Evolutionary conservation across 2,113 vertebrate genomes (phyloP).

Genomic region (Dromaius novaehollandiae): DNA sequence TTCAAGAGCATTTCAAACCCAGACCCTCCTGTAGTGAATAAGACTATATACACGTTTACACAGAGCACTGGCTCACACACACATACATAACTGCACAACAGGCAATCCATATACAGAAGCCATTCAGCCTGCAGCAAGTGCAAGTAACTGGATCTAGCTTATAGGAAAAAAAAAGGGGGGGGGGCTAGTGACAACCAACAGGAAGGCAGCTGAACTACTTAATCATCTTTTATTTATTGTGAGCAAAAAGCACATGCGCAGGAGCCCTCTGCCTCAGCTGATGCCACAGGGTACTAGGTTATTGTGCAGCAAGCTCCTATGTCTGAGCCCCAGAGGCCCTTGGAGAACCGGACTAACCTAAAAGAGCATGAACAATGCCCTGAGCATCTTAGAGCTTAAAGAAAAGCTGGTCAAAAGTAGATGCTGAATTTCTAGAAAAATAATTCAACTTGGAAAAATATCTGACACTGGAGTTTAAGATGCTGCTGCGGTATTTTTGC

Average conservation of each 20-base stretch:
- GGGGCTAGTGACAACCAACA: accelerated
- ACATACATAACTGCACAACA: accelerated
- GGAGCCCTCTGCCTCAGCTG: accelerated
- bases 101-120: accelerated
- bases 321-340: not conserved
- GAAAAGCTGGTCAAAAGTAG: not conserved
- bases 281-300: accelerated
- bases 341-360: accelerated
- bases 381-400: not conserved
- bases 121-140: accelerated
- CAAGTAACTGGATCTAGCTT: accelerated
- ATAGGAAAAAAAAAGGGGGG: too few relatives aligned
- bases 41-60: accelerated
- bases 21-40: accelerated
- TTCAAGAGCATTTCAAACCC: not conserved
- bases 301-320: accelerated
- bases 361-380: accelerated
- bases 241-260: accelerated
- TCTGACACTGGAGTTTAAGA: not conserved
- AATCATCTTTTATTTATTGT: accelerated
- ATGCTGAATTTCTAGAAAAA: not conserved
- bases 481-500: not conserved
- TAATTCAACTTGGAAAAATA: not conserved
- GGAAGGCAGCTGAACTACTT: accelerated
- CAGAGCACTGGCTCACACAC: accelerated